These are phyloP conservation scores for Oreochromis grahami DNA, from an alignment of 2,797 vertebrate genomes.

Conservation along the genomic window DNA sequence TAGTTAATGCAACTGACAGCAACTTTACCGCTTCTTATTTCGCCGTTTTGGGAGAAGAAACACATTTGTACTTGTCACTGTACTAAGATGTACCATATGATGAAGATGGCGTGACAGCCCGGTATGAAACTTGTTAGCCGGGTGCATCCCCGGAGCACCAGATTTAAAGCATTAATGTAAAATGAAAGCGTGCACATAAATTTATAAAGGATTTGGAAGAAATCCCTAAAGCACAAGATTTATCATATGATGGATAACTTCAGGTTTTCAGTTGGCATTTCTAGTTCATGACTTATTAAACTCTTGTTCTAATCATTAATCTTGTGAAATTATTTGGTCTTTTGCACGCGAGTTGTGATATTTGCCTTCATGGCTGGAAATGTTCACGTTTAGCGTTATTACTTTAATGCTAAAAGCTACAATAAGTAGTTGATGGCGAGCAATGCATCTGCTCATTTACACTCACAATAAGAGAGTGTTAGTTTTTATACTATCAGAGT, in stretches of 20 bases:
- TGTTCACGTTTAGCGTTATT: neutral
- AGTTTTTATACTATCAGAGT: neutral
- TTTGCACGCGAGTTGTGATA: neutral
- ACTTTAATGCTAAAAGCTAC: neutral
- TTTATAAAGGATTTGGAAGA: neutral
- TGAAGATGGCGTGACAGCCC: neutral
- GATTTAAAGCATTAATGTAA: neutral
- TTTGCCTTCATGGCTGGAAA: constrained; percentile 4
- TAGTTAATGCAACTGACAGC: neutral
- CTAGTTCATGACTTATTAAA: neutral
- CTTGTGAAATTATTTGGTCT: neutral
- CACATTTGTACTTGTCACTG: neutral
- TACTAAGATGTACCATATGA: neutral
- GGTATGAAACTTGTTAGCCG: neutral
- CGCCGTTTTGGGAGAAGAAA: neutral
- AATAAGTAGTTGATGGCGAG: neutral
- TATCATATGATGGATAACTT: neutral
- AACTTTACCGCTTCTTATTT: neutral
- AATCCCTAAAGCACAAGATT: neutral
- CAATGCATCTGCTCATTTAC: neutral
- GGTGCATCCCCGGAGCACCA: neutral
- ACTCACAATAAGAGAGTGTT: neutral
- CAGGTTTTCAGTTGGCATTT: neutral
- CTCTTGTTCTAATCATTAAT: neutral
- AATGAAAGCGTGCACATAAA: neutral